phyloP scores from a whole-genome alignment of 2,113 vertebrate genomes.

The Caranx melampygus region DNA sequence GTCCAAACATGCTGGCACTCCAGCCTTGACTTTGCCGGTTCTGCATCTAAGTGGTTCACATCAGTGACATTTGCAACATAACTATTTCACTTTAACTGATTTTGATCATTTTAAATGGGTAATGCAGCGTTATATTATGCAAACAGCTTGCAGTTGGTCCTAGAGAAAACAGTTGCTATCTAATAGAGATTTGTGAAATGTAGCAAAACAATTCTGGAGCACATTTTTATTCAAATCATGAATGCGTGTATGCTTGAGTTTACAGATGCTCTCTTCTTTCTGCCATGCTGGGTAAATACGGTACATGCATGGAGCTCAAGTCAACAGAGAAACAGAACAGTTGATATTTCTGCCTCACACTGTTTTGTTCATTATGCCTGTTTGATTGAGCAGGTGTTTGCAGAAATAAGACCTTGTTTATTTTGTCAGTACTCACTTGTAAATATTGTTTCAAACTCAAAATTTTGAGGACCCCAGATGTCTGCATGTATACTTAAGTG shows the following conservation, averaged over 20 bases:
- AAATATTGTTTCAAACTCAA: constrained; percentile 8
- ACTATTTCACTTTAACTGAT: constrained; percentile 1
- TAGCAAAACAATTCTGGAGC: background rate
- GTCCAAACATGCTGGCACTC: background rate
- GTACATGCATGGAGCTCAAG: background rate
- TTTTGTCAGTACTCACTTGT: background rate
- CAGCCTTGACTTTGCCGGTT: constrained; percentile 1
- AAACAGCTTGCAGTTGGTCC: background rate
- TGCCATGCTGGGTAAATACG: constrained; percentile 12
- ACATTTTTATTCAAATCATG: constrained; percentile 12
- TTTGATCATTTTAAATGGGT: background rate
- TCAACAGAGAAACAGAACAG: background rate
- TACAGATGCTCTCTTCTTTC: constrained; percentile 1
- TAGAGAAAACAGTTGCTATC: background rate
- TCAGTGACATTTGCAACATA: background rate
- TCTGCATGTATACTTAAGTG: background rate
- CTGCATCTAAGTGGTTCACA: background rate
- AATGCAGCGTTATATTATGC: constrained; percentile 1
- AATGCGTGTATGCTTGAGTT: background rate
- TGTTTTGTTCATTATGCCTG: constrained; percentile 12
- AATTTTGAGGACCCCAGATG: background rate
- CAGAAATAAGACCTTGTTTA: constrained; percentile 28
- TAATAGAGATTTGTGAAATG: constrained; percentile 29
- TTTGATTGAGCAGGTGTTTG: constrained; percentile 25
- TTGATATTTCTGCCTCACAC: background rate